phyloP scores from a whole-genome alignment of 2,113 vertebrate species.

The Pelecanoides urinatrix region DNA sequence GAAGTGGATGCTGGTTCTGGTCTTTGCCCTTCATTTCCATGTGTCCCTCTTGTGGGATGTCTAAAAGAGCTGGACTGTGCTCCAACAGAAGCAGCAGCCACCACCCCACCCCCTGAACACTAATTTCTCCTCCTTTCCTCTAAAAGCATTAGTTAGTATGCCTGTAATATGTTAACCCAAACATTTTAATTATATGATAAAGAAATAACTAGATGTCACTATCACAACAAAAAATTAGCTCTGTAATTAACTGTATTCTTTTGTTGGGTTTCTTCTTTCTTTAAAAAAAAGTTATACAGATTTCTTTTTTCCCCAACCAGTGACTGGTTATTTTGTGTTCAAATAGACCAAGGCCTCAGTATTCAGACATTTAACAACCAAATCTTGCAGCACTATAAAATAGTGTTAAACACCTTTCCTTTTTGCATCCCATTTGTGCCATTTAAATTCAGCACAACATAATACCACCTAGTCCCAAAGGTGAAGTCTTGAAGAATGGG shows the following conservation, averaged over 20 bases:
- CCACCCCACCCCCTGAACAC: rapidly evolving
- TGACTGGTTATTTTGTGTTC: background rate
- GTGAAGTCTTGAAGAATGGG: background rate
- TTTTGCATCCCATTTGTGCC: background rate
- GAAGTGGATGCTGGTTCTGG: background rate
- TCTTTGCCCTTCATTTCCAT: background rate
- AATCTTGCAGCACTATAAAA: background rate
- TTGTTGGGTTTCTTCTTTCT: background rate
- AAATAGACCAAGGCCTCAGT: background rate
- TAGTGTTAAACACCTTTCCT: background rate
- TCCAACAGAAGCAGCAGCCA: background rate
- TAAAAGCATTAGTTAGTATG: background rate
- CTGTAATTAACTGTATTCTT: background rate
- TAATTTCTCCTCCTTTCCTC: background rate
- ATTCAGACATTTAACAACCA: background rate
- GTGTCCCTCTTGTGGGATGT: background rate
- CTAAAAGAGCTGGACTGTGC: background rate
- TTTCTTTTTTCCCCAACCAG: background rate
- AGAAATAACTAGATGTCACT: background rate
- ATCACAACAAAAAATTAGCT: background rate
- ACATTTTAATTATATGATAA: background rate
- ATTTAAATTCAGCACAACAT: background rate
- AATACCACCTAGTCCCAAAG: background rate
- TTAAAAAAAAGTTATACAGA: background rate
- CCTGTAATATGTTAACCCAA: background rate